Percentiles rank a stretch among this genome's conserved stretches.
Conservation (phyloP, 2,113 vertebrate genomes). For the Ictidomys tridecemlineatus region DNA sequence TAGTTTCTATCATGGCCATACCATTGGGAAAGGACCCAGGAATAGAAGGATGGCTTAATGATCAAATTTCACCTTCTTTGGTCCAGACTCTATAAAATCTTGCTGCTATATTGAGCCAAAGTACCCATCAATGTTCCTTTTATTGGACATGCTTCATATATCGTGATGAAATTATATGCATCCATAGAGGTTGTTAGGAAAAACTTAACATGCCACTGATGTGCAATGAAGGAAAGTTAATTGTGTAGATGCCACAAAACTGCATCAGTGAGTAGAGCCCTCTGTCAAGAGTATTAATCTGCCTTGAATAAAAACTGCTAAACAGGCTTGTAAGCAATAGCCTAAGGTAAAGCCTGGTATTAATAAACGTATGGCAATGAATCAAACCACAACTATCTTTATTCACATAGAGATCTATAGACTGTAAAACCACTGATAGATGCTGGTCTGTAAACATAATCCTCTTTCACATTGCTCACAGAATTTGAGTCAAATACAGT, state of each 20-base stretch:
- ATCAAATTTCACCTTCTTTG: conserved; percentile 83
- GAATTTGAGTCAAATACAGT: conserved; percentile 61
- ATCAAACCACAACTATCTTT: conserved; percentile 83
- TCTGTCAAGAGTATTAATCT: conserved; percentile 85
- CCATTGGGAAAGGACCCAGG: conserved; percentile 63
- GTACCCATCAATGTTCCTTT: conserved; percentile 86
- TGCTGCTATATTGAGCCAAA: conserved; percentile 85
- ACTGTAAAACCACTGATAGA: conserved; percentile 73
- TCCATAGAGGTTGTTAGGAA: conserved; percentile 86
- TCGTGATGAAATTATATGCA: conserved; percentile 86
- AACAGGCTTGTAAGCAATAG: conserved; percentile 85
- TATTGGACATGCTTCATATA: conserved; percentile 88
- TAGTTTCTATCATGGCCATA: conserved; percentile 66
- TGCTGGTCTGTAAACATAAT: conserved; percentile 54
- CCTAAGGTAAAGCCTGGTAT: conserved; percentile 87
- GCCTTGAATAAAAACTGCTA: conserved; percentile 85
- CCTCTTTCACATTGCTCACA: conserved; percentile 51
- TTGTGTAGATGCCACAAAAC: conserved; percentile 85
- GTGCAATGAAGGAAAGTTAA: conserved; percentile 88
- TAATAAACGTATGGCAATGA: conserved; percentile 86
- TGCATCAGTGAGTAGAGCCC: conserved; percentile 76
- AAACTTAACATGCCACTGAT: conserved; percentile 87
- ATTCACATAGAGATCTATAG: conserved; percentile 77
- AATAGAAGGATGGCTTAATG: conserved; percentile 79
- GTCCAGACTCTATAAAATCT: conserved; percentile 83